Percentiles rank a stretch among this genome's conserved stretches.
Conservation (phyloP, 2,888 invertebrate genomes). For the Sceliomorpha sp. region DNA sequence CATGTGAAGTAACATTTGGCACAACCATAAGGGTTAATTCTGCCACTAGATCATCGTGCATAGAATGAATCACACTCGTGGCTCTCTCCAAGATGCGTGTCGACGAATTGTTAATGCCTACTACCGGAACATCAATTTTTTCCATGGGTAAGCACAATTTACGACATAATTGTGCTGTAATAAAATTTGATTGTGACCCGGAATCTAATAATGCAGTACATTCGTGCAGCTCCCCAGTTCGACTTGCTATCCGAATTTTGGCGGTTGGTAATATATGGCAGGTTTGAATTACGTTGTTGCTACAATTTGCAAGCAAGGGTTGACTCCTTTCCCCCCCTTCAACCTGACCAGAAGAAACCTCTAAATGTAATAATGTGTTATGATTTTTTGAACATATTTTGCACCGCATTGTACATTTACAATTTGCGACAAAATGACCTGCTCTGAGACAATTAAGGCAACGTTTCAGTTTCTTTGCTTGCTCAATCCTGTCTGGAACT, state of each 20-base stretch:
- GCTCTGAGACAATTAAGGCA: slow-evolving; percentile 36
- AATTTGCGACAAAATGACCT: slow-evolving; percentile 7
- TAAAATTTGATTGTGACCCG: slow-evolving; percentile 10
- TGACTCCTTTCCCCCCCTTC: neutral
- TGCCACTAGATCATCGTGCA: no score
- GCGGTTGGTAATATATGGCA: slow-evolving; percentile 8
- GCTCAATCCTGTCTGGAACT: slow-evolving; percentile 9
- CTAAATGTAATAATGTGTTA: slow-evolving; percentile 19
- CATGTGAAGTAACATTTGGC: neutral
- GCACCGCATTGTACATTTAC: neutral
- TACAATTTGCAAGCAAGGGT: neutral
- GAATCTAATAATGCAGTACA: slow-evolving; percentile 6
- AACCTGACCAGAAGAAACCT: neutral
- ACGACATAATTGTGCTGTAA: slow-evolving; percentile 1
- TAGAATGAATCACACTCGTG: no score
- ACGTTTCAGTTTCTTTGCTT: slow-evolving; percentile 15
- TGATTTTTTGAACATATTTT: slow-evolving; percentile 8
- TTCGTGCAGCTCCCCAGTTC: neutral
- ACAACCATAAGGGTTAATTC: neutral
- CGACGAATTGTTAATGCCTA: slow-evolving; percentile 3
- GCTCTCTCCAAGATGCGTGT: no score
- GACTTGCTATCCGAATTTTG: neutral
- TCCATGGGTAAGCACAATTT: slow-evolving; percentile 2
- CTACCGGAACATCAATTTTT: neutral
- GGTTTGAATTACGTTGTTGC: neutral